Evolutionary conservation across 2,113 vertebrate genomes (phyloP), one percentile per base, ranked within the genome.

Genomic region (Psettodes erumei): DNA sequence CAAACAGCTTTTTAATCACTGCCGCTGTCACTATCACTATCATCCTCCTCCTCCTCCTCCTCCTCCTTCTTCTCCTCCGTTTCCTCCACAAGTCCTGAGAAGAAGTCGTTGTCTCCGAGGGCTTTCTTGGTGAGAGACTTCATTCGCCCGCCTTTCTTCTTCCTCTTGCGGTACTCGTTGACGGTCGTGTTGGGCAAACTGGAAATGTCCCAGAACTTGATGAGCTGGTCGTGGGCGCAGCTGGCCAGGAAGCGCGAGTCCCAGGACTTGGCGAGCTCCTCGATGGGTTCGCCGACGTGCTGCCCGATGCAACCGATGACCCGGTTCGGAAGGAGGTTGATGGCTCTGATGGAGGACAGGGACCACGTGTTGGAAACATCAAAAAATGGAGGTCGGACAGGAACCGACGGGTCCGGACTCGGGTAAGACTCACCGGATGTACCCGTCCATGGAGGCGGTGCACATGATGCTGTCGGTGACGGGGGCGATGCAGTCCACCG

Each of bases 201-300:
- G 0, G 96, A 93, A 74, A 96, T 90, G 80, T 98, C 94, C 98
- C 97, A 99, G 84, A 99, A 99, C 86, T 99, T 99, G 79, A 99
- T 90, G 42, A 95, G 95, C 90, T 97, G 95, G 91, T 99, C 97
- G 1, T 99, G 97, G 59, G 91, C 97, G 1, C 94, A 96, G 91
- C 97, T 98, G 71, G 93, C 95, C 81, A 99, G 86, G 62, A 98
- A 95, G 6, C 19, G 92, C 0, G 92, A 84, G 2, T 95, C 95
- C 5, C 88, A 83, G 4, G 95, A 95, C 45, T 87, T 91, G 6
- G 94, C 94, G 6, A 98, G 91, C 84, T 95, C 94, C 72, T 99
- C 97, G 5, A 99, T 89, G 47, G 98, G 96, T 77, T 99, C 96
- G 1, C 95, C 94, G 0, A 91, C 55, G 51, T 99, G 98, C 86